Evolutionary conservation across 2,888 invertebrate genomes (phyloP).

Genomic region (Rotaria macrura): DNA sequence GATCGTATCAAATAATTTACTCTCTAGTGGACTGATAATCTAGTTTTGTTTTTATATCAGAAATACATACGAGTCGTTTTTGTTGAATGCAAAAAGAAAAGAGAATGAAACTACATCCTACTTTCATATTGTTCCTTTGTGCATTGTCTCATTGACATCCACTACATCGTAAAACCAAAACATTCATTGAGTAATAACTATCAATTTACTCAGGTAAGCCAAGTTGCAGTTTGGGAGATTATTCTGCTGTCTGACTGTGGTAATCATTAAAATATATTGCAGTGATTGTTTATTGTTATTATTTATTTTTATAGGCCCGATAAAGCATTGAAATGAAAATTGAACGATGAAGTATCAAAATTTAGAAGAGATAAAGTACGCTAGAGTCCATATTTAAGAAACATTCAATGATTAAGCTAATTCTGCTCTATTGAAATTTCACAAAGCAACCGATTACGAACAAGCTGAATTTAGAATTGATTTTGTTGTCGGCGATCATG

Average conservation of each 20-base stretch:
- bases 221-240: conserved; percentile 28
- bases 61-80: not conserved
- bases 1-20: not conserved
- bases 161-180: not conserved
- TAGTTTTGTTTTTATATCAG: not conserved
- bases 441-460: not conserved
- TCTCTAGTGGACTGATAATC: not conserved
- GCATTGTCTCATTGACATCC: not conserved
- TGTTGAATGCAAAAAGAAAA: not conserved
- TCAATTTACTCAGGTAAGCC: conserved; percentile 6
- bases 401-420: conserved; percentile 25
- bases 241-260: not conserved
- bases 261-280: too few relatives aligned
- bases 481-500: conserved; percentile 18
- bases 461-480: conserved; percentile 23
- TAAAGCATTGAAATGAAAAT: conserved; percentile 27
- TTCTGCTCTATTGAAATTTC: conserved; percentile 20
- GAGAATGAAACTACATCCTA: not conserved
- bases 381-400: not conserved
- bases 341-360: not conserved
- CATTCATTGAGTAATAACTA: not conserved
- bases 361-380: not conserved
- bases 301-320: too few relatives aligned
- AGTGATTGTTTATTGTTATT: too few relatives aligned
- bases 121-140: not conserved